phyloP scores from a whole-genome alignment of 2,113 vertebrate genomes.

The Paramormyrops kingsleyae region DNA sequence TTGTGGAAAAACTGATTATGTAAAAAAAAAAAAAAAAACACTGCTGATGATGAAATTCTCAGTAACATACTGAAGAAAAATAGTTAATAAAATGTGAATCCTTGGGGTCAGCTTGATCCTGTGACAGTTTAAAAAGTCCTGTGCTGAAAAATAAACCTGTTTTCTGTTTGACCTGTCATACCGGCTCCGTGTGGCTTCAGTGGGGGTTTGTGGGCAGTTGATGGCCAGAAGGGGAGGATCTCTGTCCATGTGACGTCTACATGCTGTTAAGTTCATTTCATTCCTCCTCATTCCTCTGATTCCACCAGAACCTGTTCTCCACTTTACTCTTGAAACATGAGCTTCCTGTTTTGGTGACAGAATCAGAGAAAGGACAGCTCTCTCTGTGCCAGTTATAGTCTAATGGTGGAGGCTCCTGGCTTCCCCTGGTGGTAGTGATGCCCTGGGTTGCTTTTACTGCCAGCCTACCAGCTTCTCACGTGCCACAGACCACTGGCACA shows the following conservation, averaged over 20 bases:
- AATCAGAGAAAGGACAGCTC: background rate
- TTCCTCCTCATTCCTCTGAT: background rate
- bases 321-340: background rate
- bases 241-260: no score
- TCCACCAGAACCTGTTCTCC: background rate
- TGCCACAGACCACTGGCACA: background rate
- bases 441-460: background rate
- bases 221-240: background rate
- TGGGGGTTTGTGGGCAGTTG: background rate
- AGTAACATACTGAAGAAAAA: conserved; percentile 5
- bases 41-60: background rate
- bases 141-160: conserved; percentile 24
- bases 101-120: conserved; percentile 14
- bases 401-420: background rate
- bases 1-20: conserved; percentile 10
- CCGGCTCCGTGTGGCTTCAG: background rate
- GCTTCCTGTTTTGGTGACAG: background rate
- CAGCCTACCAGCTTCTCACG: background rate
- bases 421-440: background rate
- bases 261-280: no score
- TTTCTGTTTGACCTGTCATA: conserved; percentile 23
- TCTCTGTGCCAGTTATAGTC: background rate
- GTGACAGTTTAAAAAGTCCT: conserved; percentile 14
- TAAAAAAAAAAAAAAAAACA: background rate
- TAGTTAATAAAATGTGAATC: conserved; percentile 12